phyloP scores from a whole-genome alignment of 2,888 invertebrate genomes.

The Mesopsocus fuscifrons region DNA sequence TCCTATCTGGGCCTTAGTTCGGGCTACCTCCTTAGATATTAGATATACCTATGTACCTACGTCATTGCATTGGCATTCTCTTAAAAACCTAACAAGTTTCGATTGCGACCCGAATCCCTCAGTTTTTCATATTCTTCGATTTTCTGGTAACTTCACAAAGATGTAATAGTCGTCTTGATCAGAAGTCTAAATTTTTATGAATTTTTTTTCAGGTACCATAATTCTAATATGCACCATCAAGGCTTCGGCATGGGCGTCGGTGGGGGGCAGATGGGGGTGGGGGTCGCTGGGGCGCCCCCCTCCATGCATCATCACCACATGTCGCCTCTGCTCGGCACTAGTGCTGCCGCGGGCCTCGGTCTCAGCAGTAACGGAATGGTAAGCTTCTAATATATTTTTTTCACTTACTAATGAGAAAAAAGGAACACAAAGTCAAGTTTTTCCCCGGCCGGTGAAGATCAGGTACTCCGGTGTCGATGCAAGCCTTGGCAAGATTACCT shows the following conservation, averaged over 20 bases:
- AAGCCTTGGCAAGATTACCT: too few relatives aligned
- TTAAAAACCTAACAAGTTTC: too few relatives aligned
- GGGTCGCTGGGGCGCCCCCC: conserved; percentile 34
- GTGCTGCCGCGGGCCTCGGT: conserved; percentile 32
- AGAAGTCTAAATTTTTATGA: too few relatives aligned
- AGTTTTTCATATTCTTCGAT: too few relatives aligned
- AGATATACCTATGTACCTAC: too few relatives aligned
- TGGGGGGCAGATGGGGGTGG: conserved; percentile 21
- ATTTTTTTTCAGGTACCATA: conserved; percentile 19
- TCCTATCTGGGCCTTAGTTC: too few relatives aligned
- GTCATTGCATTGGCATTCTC: too few relatives aligned
- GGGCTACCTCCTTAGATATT: too few relatives aligned
- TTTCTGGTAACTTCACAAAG: too few relatives aligned
- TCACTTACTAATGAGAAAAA: conserved; percentile 3
- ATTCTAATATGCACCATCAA: conserved; percentile 25
- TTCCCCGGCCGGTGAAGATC: too few relatives aligned
- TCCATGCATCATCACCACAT: conserved; percentile 38
- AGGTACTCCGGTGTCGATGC: conserved; percentile 29
- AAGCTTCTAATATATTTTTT: conserved; percentile 11
- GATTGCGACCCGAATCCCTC: too few relatives aligned
- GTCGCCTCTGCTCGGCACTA: conserved; percentile 28
- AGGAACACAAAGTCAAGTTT: conserved; percentile 2
- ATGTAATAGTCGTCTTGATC: too few relatives aligned
- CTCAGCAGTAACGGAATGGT: conserved; percentile 42
- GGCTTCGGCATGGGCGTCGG: conserved; percentile 22